A percentile compares a stretch with the other conserved stretches of the same genome.
Conservation (phyloP, 2,888 invertebrate genomes). For the Glyphotaelius pellucidus region DNA sequence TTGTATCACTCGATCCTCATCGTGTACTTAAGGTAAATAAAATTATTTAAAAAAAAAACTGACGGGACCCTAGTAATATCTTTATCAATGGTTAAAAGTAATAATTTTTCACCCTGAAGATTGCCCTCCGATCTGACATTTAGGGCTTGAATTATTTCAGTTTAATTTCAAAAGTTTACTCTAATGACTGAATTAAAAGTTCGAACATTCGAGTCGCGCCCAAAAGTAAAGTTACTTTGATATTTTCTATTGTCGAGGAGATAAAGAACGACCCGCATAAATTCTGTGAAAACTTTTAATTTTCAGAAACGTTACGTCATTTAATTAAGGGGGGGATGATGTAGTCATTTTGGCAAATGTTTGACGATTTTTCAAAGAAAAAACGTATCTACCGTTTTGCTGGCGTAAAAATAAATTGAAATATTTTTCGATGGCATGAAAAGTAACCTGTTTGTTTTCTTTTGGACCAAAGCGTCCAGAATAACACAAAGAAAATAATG, state of each 20-base stretch:
- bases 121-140: conserved; percentile 44
- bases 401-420: background rate
- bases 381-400: background rate
- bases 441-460: background rate
- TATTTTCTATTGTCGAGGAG: conserved; percentile 40
- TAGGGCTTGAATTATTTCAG: conserved; percentile 49
- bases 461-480: background rate
- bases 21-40: background rate
- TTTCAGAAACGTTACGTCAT: background rate
- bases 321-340: background rate
- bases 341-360: background rate
- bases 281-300: conserved; percentile 21
- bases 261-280: conserved; percentile 7
- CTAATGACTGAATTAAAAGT: conserved; percentile 44
- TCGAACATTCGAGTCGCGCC: conserved; percentile 33
- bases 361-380: conserved; percentile 12
- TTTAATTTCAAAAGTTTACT: conserved; percentile 47
- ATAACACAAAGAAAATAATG: background rate
- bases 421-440: background rate
- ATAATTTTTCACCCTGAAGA: conserved; percentile 15
- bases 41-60: background rate
- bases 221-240: conserved; percentile 26
- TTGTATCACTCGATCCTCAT: background rate
- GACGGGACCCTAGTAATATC: background rate
- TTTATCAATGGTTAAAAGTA: background rate